Evolutionary conservation across 2,797 vertebrate genomes (phyloP), one percentile per base, ranked within the genome.

Genomic region (Borostomias antarcticus): DNA sequence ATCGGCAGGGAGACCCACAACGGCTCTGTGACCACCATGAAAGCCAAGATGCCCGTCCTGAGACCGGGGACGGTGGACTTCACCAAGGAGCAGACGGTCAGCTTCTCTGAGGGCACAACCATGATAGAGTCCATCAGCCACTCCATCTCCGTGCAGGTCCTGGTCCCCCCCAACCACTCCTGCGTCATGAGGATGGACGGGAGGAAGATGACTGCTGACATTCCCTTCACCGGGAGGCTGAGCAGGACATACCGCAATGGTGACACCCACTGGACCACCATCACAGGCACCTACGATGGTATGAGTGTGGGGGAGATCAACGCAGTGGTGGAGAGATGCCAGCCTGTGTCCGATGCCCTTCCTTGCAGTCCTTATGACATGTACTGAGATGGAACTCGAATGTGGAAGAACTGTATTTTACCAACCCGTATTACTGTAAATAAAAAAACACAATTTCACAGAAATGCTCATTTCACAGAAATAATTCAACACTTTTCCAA

Each of bases 151-250:
- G 86, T 92, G 69, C 57, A 83, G 68, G 61, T 91, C n/a, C 25
- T 68, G 26, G 85, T 91, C 1, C 86, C 80, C 0, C 88, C 89
- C 25, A 88, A 87, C 70, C 77, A 89, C 70, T 89, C 80, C 25
- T 92, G 91, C 66, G 17, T 58, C 0, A 81, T 90, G 64, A 80
- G 82, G 73, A 91, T 92, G 88, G 88, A 89, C 0, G 91, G 83
- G n/a, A 80, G 82, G 62, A 86, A 86, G 70, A 91, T 90, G 85
- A 89, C 73, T 1, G 90, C 88, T 0, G 75, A 87, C 64, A 86
- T 92, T 50, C 90, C 90, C 7, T 92, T 88, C 75, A 89, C 68
- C 0, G 89, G 65, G 11, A 67, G 85, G 51, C 84, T 89, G 62
- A 91, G 86, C 80, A 74, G 88, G 57, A 89, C 86, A 43, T 86